These are phyloP conservation scores for Epinephelus fuscoguttatus DNA, from an alignment of 2,113 vertebrate species.

Conservation along the genomic window DNA sequence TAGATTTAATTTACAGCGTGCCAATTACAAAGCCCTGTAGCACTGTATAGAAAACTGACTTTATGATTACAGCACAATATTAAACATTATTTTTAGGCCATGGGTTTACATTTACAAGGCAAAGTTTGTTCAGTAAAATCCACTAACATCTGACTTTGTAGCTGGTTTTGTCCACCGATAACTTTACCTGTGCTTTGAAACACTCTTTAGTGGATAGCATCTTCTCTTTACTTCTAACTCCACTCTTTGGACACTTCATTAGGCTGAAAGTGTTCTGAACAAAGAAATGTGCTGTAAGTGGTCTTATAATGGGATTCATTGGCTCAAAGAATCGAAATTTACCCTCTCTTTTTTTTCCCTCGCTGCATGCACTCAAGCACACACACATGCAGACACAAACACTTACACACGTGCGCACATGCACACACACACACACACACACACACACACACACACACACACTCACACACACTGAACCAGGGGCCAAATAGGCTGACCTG, in stretches of 20 bases:
- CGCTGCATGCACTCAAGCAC: background rate
- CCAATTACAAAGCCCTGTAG: background rate
- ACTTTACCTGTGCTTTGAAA: slow-evolving; percentile 24
- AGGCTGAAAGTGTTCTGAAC: slow-evolving; percentile 67
- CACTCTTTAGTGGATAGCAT: slow-evolving; percentile 35
- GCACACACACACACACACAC: background rate
- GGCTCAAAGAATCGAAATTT: slow-evolving; percentile 76
- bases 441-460: background rate
- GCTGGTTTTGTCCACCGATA: slow-evolving; percentile 11
- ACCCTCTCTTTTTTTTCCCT: background rate
- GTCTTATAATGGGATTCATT: slow-evolving; percentile 80
- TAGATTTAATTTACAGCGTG: slow-evolving; percentile 5
- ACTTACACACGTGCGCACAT: background rate
- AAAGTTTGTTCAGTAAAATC: slow-evolving; percentile 7
- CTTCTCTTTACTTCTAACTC: slow-evolving; percentile 40
- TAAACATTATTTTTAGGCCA: background rate
- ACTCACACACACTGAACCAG: slow-evolving; percentile 23
- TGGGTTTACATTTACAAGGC: background rate
- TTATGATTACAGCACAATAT: background rate
- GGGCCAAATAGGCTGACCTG: slow-evolving; percentile 73
- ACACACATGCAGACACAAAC: background rate
- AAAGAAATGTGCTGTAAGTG: slow-evolving; percentile 73
- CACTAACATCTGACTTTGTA: background rate
- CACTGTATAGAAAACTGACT: background rate
- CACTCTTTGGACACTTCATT: slow-evolving; percentile 75